A percentile compares a stretch with the other conserved stretches of the same genome.
Conservation (phyloP, 2,797 vertebrate species). For the Hipposideros larvatus region DNA sequence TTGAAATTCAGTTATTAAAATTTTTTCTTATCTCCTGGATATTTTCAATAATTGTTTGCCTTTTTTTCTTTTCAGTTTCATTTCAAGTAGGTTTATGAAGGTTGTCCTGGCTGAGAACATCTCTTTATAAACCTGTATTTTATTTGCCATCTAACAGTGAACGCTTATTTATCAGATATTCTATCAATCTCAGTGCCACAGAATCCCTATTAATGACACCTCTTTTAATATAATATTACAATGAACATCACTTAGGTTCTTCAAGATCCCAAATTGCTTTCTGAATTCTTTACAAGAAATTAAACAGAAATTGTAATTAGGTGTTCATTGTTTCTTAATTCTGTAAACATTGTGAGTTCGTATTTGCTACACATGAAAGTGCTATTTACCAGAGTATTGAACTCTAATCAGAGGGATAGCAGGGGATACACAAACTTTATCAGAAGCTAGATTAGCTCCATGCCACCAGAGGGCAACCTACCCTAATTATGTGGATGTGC, state of each 20-base stretch:
- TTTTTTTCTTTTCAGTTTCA: neutral
- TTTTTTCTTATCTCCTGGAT: neutral
- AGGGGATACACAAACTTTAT: no score
- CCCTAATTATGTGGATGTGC: slow-evolving; percentile 38
- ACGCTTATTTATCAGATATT: neutral
- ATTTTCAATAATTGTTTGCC: neutral
- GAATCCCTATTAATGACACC: neutral
- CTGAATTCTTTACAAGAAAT: slow-evolving; percentile 50
- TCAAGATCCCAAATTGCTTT: neutral
- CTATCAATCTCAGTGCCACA: neutral
- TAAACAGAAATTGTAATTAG: neutral
- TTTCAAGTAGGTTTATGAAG: neutral
- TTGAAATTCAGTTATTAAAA: neutral
- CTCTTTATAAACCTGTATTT: neutral
- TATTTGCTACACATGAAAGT: neutral
- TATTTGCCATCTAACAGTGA: neutral
- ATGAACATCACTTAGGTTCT: slow-evolving; percentile 16
- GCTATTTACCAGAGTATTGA: neutral
- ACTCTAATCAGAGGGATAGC: neutral
- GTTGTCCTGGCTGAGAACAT: neutral
- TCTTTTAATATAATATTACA: neutral
- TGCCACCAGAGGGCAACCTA: slow-evolving; percentile 86
- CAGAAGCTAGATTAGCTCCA: neutral
- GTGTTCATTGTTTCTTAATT: neutral
- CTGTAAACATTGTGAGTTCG: slow-evolving; percentile 15